Evolutionary conservation across 2,888 invertebrate genomes (phyloP), one percentile per base, ranked within the genome.

Genomic region (Lithophane leautieri): DNA sequence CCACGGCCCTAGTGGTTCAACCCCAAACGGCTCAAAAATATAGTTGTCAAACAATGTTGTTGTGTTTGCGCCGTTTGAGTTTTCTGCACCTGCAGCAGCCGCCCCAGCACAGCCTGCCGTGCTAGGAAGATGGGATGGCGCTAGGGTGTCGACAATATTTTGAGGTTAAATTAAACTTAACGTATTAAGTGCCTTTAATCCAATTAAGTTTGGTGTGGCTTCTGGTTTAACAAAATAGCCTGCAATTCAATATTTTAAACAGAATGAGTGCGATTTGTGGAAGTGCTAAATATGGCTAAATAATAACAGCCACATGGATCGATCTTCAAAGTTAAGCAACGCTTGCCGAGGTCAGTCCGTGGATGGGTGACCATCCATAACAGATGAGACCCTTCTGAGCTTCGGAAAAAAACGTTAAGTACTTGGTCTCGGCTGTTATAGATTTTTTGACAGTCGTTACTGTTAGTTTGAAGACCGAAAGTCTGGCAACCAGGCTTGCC

Each of bases 131-230:
- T n/a, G n/a, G n/a, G n/a, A n/a, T n/a, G n/a, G n/a, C n/a, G n/a
- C n/a, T n/a, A n/a, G n/a, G n/a, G n/a, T n/a, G n/a, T n/a, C n/a
- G n/a, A n/a, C n/a, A n/a, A n/a, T n/a, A n/a, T n/a, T n/a, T n/a
- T n/a, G n/a, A n/a, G 44, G 19, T 56, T 54, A 2, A 44, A 61
- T 52, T 78, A 47, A 14, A 73, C 60, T 50, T 28, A 63, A 22
- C 2, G 22, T 40, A 40, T 47, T 25, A 74, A 25, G 74, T 75
- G 61, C 16, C 54, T 62, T 74, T 73, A 25, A 28, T 22, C 19
- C 28, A 70, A 50, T 74, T 62, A 54, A 73, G 25, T 78, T 52
- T 9, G 16, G 2, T 6, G 2, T 19, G 7, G 16, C 1, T 76
- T 76, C 2, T 6, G 3, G 19, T 50, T 19, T 8, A 28, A 28